Evolutionary conservation across 2,888 invertebrate genomes (phyloP).

Genomic region (Nymphalis c-album): DNA sequence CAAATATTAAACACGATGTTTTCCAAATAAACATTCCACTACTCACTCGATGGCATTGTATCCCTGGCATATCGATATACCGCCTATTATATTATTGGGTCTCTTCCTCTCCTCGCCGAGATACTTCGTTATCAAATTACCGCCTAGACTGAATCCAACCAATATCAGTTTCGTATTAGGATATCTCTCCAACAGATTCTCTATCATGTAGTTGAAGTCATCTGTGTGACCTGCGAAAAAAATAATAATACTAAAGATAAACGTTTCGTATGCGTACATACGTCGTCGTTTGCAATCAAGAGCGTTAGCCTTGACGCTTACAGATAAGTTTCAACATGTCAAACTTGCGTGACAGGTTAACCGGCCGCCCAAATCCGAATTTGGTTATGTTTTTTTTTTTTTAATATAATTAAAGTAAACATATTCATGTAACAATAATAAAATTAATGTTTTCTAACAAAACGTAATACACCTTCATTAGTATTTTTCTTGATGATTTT

Average conservation of each 20-base stretch:
- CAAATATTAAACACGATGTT: not conserved
- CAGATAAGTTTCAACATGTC: conserved; percentile 35
- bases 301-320: conserved; percentile 33
- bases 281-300: conserved; percentile 28
- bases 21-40: not conserved
- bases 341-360: conserved; percentile 27
- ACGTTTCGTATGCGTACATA: conserved; percentile 18
- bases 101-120: conserved; percentile 88
- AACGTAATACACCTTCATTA: not conserved
- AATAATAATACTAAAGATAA: conserved; percentile 16
- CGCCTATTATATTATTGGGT: conserved; percentile 89
- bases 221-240: conserved; percentile 89
- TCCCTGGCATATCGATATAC: conserved; percentile 96
- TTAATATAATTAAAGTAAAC: not conserved
- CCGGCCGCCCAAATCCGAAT: conserved; percentile 14
- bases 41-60: conserved; percentile 95
- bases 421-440: not conserved
- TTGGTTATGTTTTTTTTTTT: not conserved
- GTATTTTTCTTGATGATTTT: no score
- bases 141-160: conserved; percentile 96
- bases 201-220: conserved; percentile 92
- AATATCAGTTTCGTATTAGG: conserved; percentile 89
- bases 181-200: conserved; percentile 86
- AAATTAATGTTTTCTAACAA: not conserved
- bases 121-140: conserved; percentile 95